phyloP scores from a whole-genome alignment of 1,140 invertebrate genomes.

The Bacillus rossius region DNA sequence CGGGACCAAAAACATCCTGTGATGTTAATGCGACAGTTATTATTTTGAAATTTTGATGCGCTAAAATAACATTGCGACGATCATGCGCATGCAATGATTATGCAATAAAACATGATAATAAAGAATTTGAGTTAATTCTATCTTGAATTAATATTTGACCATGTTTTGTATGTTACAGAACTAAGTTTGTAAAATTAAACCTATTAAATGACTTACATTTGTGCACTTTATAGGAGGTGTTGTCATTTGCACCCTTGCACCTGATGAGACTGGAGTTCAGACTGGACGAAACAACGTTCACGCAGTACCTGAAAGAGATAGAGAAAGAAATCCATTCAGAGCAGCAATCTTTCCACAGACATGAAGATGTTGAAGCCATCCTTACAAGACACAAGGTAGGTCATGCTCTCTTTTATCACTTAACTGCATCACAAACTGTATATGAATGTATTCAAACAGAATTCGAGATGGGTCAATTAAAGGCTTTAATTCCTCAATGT shows the following conservation, averaged over 20 bases:
- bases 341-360: constrained; percentile 78
- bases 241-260: constrained; percentile 74
- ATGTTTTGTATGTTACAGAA: no score
- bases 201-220: no score
- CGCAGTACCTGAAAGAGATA: constrained; percentile 79
- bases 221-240: constrained; percentile 50
- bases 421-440: not conserved
- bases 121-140: no score
- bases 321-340: constrained; percentile 84
- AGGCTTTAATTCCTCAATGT: not conserved
- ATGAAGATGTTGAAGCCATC: constrained; percentile 74
- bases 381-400: constrained; percentile 62
- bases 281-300: constrained; percentile 78
- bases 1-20: no score
- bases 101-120: no score
- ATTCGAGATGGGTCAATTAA: not conserved
- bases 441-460: not conserved
- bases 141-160: no score
- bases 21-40: no score
- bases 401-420: not conserved
- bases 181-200: no score
- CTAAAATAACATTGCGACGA: no score
- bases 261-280: constrained; percentile 85
- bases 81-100: no score
- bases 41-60: no score